Evolutionary conservation across 2,113 vertebrate species (phyloP).

Genomic region (Sceloporus undulatus): DNA sequence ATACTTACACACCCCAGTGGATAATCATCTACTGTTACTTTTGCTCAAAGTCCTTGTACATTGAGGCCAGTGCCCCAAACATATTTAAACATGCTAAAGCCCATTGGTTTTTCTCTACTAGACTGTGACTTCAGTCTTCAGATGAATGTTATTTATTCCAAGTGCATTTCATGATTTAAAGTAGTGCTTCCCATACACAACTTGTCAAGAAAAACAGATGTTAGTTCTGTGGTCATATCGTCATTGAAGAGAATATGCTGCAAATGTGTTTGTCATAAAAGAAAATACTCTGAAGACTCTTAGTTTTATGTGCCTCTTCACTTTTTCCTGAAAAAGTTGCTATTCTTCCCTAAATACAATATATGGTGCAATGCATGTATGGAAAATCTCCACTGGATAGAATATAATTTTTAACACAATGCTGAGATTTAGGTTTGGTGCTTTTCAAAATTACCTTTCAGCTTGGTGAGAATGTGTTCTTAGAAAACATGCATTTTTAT

Average conservation of each 20-base stretch:
- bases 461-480: constrained; percentile 40
- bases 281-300: constrained; percentile 2
- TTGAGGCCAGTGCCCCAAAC: background rate
- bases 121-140: background rate
- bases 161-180: background rate
- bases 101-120: background rate
- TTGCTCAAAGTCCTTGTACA: background rate
- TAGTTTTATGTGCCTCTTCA: constrained; percentile 19
- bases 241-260: background rate
- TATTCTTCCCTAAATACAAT: constrained; percentile 32
- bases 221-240: background rate
- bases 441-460: background rate
- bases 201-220: background rate
- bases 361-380: constrained; percentile 17
- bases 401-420: constrained; percentile 39
- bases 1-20: background rate
- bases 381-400: constrained; percentile 34
- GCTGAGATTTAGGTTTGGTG: constrained; percentile 13
- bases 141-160: background rate
- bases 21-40: background rate
- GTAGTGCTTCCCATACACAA: background rate
- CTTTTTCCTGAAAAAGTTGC: constrained; percentile 5
- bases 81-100: background rate
- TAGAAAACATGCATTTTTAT: constrained; percentile 12
- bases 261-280: constrained; percentile 19